Evolutionary conservation across 1,140 invertebrate species (phyloP), one percentile per base, ranked within the genome.

Genomic region (Elymnias hypermnestra): DNA sequence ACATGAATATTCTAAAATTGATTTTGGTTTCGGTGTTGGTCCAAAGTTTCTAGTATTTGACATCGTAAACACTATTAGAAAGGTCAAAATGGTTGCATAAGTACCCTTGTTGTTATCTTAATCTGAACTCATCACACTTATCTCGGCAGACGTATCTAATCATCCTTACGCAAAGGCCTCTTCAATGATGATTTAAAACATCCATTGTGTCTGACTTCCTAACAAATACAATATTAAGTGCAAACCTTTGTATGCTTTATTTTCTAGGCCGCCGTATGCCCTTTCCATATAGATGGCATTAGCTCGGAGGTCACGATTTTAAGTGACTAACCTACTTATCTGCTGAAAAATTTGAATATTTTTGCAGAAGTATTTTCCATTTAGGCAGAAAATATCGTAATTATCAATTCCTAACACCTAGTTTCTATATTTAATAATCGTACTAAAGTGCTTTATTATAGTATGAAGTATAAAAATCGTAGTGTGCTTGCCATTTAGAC

Each of bases 251-350:
- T 49, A 39, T 46, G 33, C 42, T 31, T 41, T 17, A 39, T 51
- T 42, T 50, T 51, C 40, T 51, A 44, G 48, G 41, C 35, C 48
- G 26, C 26, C 25, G 41, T 35, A 44, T 44, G 41, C 48, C 48
- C 48, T 51, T 51, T 51, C 41, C 28, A 12, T 25, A 29, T 35
- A 41, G 22, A 41, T 41, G 25, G 33, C 23, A 50, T 50, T 42
- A 50, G 37, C 39, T 5, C 23, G 29, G 39, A 50, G 47, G 47
- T 50, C 47, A 42, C 39, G 47, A 50, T 28, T 43, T 50, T 28
- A 42, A 48, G 33, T 40, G 29, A 25, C 37, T 28, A 28, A 22
- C 14, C 40, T 43, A 22, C 15, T 33, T 33, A 14, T 33, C 29
- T 17, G 13, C 3, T 3, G 25, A 26, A 26, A 26, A 26, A 26